A percentile compares a stretch with the other conserved stretches of the same genome.
Evolutionary conservation across 23 tunicate species (phyloP).

Genomic region (Ciona savignyi): DNA sequence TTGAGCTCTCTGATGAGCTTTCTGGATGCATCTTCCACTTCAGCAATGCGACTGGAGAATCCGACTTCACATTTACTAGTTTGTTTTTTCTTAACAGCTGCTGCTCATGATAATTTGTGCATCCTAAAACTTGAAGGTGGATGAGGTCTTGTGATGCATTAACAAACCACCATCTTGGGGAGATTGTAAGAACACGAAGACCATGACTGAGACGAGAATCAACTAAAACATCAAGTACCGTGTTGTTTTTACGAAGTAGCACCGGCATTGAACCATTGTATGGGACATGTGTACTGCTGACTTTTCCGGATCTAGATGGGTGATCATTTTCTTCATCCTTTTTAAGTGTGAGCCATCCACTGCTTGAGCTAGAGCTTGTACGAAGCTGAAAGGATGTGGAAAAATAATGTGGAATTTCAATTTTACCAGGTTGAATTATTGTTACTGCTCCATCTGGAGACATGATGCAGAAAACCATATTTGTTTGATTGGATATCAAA

Average conservation of each 20-base stretch:
- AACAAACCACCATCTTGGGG: slow-evolving; percentile 50
- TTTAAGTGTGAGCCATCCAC: slow-evolving; percentile 32
- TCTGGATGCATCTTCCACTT: slow-evolving; percentile 23
- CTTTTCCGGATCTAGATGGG: slow-evolving; percentile 30
- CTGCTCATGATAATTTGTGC: slow-evolving; percentile 9
- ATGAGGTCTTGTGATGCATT: slow-evolving; percentile 5
- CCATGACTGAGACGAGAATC: slow-evolving; percentile 36
- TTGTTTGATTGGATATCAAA: slow-evolving; percentile 28
- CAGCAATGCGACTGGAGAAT: slow-evolving; percentile 18
- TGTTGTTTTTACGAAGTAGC: slow-evolving; percentile 8
- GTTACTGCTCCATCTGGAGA: slow-evolving; percentile 15
- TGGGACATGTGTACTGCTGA: slow-evolving; percentile 7
- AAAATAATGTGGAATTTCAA: slow-evolving; percentile 33
- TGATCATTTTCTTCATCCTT: slow-evolving; percentile 26
- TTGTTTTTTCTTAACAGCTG: neutral
- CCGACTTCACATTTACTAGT: neutral
- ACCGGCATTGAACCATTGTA: slow-evolving; percentile 25
- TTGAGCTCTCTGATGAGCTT: neutral
- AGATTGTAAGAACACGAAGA: slow-evolving; percentile 23
- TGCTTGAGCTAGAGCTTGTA: slow-evolving; percentile 23
- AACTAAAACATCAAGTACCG: slow-evolving; percentile 19
- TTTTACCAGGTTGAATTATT: slow-evolving; percentile 34
- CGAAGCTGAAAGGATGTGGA: slow-evolving; percentile 27
- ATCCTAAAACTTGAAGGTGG: slow-evolving; percentile 4
- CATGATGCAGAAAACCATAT: slow-evolving; percentile 23